Evolutionary conservation across 2,888 invertebrate genomes (phyloP).

Genomic region (Taphrorychus bicolor): DNA sequence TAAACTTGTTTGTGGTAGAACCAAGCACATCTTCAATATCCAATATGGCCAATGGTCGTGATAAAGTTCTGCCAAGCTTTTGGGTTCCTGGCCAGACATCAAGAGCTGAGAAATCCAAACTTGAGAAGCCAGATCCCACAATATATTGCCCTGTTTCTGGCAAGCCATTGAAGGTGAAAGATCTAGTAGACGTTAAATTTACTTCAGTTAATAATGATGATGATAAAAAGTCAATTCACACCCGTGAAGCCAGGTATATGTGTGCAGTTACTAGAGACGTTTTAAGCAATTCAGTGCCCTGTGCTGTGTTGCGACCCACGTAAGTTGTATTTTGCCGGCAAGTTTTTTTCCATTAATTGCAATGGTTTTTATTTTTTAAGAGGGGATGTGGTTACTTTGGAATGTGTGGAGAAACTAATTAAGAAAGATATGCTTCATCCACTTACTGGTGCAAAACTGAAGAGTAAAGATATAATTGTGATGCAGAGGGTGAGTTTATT

Average conservation of each 20-base stretch:
- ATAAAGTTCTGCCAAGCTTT: slow-evolving; percentile 89
- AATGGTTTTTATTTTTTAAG: slow-evolving; percentile 61
- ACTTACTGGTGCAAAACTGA: slow-evolving; percentile 81
- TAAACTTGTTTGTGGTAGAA: slow-evolving; percentile 19
- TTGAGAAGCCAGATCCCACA: slow-evolving; percentile 79
- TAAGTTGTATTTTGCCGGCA: slow-evolving; percentile 61
- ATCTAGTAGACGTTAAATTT: slow-evolving; percentile 92
- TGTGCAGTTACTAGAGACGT: slow-evolving; percentile 98
- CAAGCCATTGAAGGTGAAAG: slow-evolving; percentile 87
- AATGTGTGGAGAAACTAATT: slow-evolving; percentile 95
- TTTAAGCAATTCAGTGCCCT: slow-evolving; percentile 91
- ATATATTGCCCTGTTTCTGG: slow-evolving; percentile 87
- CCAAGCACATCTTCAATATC: slow-evolving; percentile 64
- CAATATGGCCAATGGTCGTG: slow-evolving; percentile 76
- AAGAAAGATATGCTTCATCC: slow-evolving; percentile 98
- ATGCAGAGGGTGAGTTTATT: slow-evolving; percentile 76
- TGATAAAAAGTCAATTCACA: slow-evolving; percentile 84
- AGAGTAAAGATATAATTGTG: slow-evolving; percentile 90
- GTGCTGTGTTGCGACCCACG: slow-evolving; percentile 90
- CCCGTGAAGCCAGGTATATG: slow-evolving; percentile 93
- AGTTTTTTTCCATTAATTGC: not conserved
- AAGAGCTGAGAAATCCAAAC: slow-evolving; percentile 71
- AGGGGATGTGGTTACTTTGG: slow-evolving; percentile 94
- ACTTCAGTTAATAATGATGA: slow-evolving; percentile 88
- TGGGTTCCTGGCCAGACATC: slow-evolving; percentile 97